Base-by-base conservation (phyloP, 2,797 vertebrate species). In the Sylvilagus floridanus region DNA sequence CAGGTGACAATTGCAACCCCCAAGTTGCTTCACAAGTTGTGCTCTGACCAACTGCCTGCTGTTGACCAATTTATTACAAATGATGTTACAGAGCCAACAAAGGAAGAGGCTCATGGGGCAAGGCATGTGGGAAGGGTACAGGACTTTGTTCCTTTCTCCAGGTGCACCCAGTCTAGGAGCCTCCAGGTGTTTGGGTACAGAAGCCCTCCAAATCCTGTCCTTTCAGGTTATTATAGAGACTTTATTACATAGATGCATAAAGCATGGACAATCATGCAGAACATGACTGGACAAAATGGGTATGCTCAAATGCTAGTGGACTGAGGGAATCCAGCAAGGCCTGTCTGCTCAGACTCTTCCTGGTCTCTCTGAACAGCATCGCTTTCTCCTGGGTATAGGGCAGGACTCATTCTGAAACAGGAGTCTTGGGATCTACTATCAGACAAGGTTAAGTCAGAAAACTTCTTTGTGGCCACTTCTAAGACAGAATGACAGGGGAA, bases 61-160 rank as follows among this genome's bases (percentile, higher is more conserved):
- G 73, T 66, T 87, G 81, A 93, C 76, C 50, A 35, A 72, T 93
- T 93, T 66, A 57, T 93, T 37, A 82, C 73, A 75, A 82, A 93
- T 57, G 32, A 81, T 65, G 69, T 63, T 81, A n/a, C 37, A 93
- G 79, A 65, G 50, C 32, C 57, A 26, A 28, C 26, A 72, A 32
- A 65, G 21, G 42, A 87, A 66, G 30, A 26, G 26, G 54, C 22
- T 47, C 37, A 28, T 11, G 5, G 10, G 60, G 5, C 30, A 57
- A 72, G 47, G 32, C 76, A 16, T 28, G 10, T 37, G 66, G 17
- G 4, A 52, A 69, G 54, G 11, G 14, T 9, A 47, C 60, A 19
- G n/a, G n/a, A n/a, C 42, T 75, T n/a, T 66, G 4, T 0, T 42
- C 42, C 32, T 28, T n/a, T 81, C 19, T 37, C 26, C 65, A 26